A percentile compares a stretch with the other conserved stretches of the same genome.
These are phyloP conservation scores for Muntiacus muntjak DNA, from an alignment of 2,113 vertebrate species.

Conservation along the genomic window DNA sequence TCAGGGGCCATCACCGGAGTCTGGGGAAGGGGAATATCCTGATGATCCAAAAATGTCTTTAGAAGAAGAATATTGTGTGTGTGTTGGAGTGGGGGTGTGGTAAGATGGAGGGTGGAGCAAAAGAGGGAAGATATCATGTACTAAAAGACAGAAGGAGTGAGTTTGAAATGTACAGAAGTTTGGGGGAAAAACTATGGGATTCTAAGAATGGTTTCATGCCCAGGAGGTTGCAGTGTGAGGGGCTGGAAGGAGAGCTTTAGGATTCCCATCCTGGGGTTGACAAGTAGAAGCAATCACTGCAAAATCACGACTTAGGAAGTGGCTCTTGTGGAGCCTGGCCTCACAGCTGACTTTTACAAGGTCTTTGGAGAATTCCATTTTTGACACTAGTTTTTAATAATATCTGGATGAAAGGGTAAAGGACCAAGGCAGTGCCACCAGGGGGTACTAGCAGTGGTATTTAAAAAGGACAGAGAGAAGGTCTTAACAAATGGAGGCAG, in stretches of 20 bases:
- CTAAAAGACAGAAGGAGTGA: neutral
- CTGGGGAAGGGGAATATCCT: neutral
- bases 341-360: slow-evolving; percentile 62
- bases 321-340: neutral
- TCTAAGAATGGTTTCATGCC: neutral
- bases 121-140: neutral
- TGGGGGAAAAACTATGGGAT: neutral
- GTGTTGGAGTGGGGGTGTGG: neutral
- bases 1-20: neutral
- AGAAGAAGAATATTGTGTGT: neutral
- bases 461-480: slow-evolving; percentile 68
- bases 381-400: slow-evolving; percentile 73
- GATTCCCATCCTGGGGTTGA: neutral
- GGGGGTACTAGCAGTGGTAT: slow-evolving; percentile 66
- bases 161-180: neutral
- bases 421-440: slow-evolving; percentile 40
- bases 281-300: neutral
- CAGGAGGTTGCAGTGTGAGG: neutral
- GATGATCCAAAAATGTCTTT: neutral
- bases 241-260: neutral
- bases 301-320: neutral
- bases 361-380: slow-evolving; percentile 64
- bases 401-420: slow-evolving; percentile 73
- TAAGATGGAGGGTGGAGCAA: neutral
- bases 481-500: slow-evolving; percentile 56